Evolutionary conservation across 1,140 invertebrate species (phyloP), one percentile per base, ranked within the genome.

Genomic region (Idris sp.): DNA sequence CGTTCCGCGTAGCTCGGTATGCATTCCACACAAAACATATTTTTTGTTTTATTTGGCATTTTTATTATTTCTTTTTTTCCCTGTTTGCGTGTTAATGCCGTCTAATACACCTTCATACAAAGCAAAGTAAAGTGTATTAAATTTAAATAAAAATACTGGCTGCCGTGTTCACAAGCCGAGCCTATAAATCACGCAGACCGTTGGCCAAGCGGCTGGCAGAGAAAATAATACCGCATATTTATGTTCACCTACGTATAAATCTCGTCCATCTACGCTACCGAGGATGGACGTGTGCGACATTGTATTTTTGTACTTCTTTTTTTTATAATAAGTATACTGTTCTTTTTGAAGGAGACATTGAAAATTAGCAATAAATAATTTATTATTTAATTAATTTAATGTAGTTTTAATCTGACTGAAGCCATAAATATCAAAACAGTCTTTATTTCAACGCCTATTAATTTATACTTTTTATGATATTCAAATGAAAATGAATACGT

Each of bases 111-210:
- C 80, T 80, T 69, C 77, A 79, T 77, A 76, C 77, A 79, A 77
- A 82, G 79, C 81, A 76, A n/a, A 81, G 79, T 81, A 76, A 79
- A 81, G 76, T 80, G 81, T 85, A 87, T 87, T 87, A 87, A 85
- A 87, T 87, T 87, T 86, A 87, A 87, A 87, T 87, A 86, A 87
- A 87, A 86, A 87, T 87, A 85, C 84, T 85, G 74, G 82, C 83
- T 83, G 81, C 83, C 79, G 79, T 84, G 83, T 85, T 84, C 85
- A 81, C 84, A 79, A 82, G 77, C 80, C 78, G 77, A 77, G 79
- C 78, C 83, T 84, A 86, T 87, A 87, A 87, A 87, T 86, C 85
- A 87, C 76, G 59, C 54, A 77, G 79, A 80, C 80, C 67, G 80
- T 78, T 77, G 79, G 81, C 79, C 82, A 79, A 83, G 78, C 79